Base-by-base conservation (phyloP, 2,888 invertebrate genomes). In the Agonopterix heracliana region DNA sequence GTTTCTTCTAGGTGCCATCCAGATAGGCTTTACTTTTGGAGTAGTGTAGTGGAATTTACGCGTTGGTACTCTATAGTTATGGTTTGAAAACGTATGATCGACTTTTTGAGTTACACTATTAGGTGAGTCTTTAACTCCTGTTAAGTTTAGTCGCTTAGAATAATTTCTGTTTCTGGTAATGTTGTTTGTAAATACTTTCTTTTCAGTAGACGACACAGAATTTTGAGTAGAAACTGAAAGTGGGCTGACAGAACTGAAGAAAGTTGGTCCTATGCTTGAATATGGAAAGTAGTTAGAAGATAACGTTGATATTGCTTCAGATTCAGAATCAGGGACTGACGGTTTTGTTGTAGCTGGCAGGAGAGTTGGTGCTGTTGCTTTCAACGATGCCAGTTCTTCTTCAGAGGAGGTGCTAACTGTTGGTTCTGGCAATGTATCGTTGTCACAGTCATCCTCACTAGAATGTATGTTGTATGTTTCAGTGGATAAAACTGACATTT, bases 401-500 rank as follows among this genome's bases (percentile, higher is more conserved):
- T 78, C 74, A 10, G 64, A 52, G 38, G 82, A 72, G 36, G 78
- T 78, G 52, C 74, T 75, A 5, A 63, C 59, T 13, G 84, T 79
- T 10, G 81, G 71, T 45, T 77, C 75, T 35, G 72, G 60, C 50
- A 66, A 56, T 3, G 78, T 73, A 34, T 88, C 86, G 36, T 79
- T 76, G 48, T 88, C 87, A 59, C 88, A 87, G 46, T 88, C 86
- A 44, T 84, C 86, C 41, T 68, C 64, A 7, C 66, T 67, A 53
- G 81, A 73, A 48, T 76, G 75, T 43, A 86, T 75, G 53, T 78
- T 74, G 58, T 87, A 88, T 0, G 82, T 86, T 63, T 87, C 84
- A 3, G 89, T 89, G 12, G 89, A 88, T 43, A 89, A 55, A 14
- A 88, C 81, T 45, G 88, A 85, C 82, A 82, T 84, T 66, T 88